A percentile compares a stretch with the other conserved stretches of the same genome.
phyloP scores from a whole-genome alignment of 2,888 invertebrate species.

The Limulus polyphemus region DNA sequence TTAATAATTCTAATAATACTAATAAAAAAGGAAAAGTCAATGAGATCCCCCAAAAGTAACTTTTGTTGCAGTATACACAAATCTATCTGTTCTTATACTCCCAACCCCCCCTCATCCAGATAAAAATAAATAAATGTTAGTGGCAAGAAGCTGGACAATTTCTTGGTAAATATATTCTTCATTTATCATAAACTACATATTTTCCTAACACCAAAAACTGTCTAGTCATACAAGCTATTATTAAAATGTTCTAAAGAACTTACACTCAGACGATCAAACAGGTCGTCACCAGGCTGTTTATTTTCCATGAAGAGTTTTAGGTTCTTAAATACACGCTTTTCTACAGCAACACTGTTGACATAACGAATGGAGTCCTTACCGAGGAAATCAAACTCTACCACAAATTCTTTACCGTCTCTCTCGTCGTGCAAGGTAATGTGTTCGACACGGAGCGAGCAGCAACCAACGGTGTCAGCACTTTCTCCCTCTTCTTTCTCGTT shows the following conservation, averaged over 20 bases:
- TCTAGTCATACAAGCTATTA: background rate
- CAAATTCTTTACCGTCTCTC: slow-evolving; percentile 71
- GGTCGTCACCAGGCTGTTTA: slow-evolving; percentile 84
- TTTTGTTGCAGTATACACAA: too few species aligned
- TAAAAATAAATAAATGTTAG: too few species aligned
- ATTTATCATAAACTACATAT: too few species aligned
- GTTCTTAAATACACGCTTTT: slow-evolving; percentile 96
- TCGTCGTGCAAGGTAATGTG: slow-evolving; percentile 81
- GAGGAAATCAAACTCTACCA: slow-evolving; percentile 96
- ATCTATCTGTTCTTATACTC: too few species aligned
- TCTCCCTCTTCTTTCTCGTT: slow-evolving; percentile 99
- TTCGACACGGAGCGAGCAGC: slow-evolving; percentile 93
- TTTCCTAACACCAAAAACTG: too few species aligned
- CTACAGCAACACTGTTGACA: slow-evolving; percentile 91
- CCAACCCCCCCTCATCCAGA: too few species aligned
- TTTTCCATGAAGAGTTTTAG: slow-evolving; percentile 93
- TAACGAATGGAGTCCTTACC: slow-evolving; percentile 87
- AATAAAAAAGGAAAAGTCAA: too few species aligned
- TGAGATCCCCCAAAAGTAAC: too few species aligned
- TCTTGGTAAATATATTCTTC: too few species aligned
- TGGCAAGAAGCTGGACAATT: too few species aligned
- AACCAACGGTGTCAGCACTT: slow-evolving; percentile 92
- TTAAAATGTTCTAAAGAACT: slow-evolving; percentile 31
- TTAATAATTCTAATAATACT: too few species aligned
- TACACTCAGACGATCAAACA: slow-evolving; percentile 90